Base-by-base conservation (phyloP, 2,888 invertebrate species). In the Clistopyga incitator region DNA sequence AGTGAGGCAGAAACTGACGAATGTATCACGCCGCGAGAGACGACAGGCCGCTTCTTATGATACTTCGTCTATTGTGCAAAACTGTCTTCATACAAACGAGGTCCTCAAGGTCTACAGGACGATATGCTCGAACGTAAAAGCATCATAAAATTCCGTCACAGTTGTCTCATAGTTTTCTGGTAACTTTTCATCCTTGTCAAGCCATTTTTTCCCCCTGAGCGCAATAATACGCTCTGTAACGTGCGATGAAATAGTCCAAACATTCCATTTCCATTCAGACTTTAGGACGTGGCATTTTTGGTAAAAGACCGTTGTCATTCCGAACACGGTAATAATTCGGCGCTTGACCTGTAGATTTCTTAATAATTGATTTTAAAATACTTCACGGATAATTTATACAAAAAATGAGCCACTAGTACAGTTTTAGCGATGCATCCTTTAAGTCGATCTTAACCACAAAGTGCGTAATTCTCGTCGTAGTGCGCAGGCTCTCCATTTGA, bases 61-160 rank as follows among this genome's bases (percentile, higher is more conserved):
- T 64, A 75, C 20, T 20, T 72, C 70, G 71, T 78, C 42, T 54
- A 70, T 71, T 13, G 54, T 52, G 71, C 6, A 54, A 70, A 72
- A 71, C 20, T 25, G 29, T 52, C 59, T 23, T 50, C 56, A 25
- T 29, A 42, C 13, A 75, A 61, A 75, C 61, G 72, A 67, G 64
- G 20, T 64, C 20, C 64, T 64, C 64, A 10, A 29, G 29, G 50
- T n/a, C 8, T n/a, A 3, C 34, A 29, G 10, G 18, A 29, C 8
- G 1, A n/a, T 67, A n/a, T 67, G 25, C 68, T 13, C n/a, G n/a
- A 18, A 47, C 47, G 29, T 68, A 29, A 6, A 8, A 54, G 13
- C 54, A 42, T n/a, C 56, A 18, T 42, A 42, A 23, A 71, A 42
- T 71, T 34, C 23, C 56, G 42, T 38, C 56, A 23, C 42, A 13